Conservation (phyloP, 2,888 invertebrate species). For the Drosophila subsilvestris region DNA sequence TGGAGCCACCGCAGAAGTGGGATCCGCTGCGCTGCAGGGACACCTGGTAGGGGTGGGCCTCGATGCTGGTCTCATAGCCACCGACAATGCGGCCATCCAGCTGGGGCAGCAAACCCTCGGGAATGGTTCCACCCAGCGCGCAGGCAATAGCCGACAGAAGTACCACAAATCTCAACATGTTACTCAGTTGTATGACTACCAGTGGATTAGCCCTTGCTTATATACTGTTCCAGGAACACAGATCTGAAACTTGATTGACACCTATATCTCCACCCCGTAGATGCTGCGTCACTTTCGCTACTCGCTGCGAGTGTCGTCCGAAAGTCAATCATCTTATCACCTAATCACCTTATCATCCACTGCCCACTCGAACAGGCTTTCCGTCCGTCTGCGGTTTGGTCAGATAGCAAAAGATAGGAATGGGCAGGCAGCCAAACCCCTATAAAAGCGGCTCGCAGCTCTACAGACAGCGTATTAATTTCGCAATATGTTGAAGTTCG, state of each 20-base stretch:
- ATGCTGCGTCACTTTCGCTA: conserved; percentile 11
- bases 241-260: not conserved
- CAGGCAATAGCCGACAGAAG: conserved; percentile 59
- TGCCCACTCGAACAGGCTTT: conserved; percentile 22
- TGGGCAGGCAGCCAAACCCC: not conserved
- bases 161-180: conserved; percentile 69
- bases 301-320: not conserved
- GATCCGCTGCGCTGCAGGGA: conserved; percentile 81
- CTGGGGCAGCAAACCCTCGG: conserved; percentile 73
- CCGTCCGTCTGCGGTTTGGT: conserved; percentile 6
- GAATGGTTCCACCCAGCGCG: conserved; percentile 63
- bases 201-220: conserved; percentile 11
- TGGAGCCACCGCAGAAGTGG: conserved; percentile 86
- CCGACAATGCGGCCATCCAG: conserved; percentile 82
- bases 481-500: conserved; percentile 67
- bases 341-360: conserved; percentile 26
- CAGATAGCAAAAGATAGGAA: not conserved
- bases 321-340: not conserved
- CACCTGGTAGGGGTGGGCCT: conserved; percentile 75
- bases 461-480: conserved; percentile 18
- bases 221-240: conserved; percentile 26
- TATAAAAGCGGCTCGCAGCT: conserved; percentile 18
- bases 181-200: conserved; percentile 16
- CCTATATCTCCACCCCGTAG: not conserved
- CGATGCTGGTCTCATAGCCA: conserved; percentile 72